phyloP scores from a whole-genome alignment of 2,797 vertebrate genomes.

The Margarornis squamiger region DNA sequence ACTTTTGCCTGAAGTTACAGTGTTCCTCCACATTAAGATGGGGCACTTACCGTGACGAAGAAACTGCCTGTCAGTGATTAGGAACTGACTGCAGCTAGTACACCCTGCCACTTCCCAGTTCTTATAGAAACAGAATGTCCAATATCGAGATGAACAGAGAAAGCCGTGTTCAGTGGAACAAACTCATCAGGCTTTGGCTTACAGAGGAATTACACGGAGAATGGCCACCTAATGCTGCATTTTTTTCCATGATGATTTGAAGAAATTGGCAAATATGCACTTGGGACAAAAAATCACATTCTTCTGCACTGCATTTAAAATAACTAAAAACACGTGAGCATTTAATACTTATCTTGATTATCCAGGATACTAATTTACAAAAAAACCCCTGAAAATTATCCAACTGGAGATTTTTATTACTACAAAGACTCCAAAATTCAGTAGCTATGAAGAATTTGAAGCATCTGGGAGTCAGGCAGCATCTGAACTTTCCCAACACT shows the following conservation, averaged over 20 bases:
- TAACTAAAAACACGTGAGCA: not conserved
- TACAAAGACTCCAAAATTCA: not conserved
- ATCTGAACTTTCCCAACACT: not conserved
- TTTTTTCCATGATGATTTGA: not conserved
- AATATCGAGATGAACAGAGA: not conserved
- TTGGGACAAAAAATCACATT: not conserved
- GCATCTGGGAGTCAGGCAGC: not conserved
- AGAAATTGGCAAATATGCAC: not conserved
- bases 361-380: not conserved
- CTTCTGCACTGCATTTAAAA: not conserved
- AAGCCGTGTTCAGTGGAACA: not conserved
- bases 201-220: not conserved
- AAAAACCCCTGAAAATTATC: not conserved
- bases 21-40: not conserved
- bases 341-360: not conserved
- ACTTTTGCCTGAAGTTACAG: not conserved
- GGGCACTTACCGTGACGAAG: not conserved
- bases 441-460: not conserved
- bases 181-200: not conserved
- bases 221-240: not conserved
- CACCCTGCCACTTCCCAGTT: accelerated
- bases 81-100: not conserved
- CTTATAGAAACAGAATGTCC: not conserved
- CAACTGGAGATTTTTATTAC: not conserved
- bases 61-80: not conserved